phyloP scores from a whole-genome alignment of 2,888 invertebrate genomes.

The Watsonalla binaria region DNA sequence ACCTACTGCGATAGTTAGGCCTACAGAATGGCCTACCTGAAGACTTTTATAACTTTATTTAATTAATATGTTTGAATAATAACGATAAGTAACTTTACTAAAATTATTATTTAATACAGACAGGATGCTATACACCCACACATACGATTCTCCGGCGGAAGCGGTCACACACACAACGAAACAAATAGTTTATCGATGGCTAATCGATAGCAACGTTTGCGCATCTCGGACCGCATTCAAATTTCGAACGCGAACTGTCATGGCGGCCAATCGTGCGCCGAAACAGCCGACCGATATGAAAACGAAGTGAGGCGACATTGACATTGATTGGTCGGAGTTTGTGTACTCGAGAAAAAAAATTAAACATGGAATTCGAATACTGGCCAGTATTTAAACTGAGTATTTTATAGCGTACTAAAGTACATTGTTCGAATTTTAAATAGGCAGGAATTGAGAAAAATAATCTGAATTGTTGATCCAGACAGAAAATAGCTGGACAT shows the following conservation, averaged over 20 bases:
- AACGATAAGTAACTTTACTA: conserved; percentile 17
- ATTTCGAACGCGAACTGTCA: conserved; percentile 68
- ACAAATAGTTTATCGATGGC: conserved; percentile 56
- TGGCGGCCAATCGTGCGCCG: conserved; percentile 55
- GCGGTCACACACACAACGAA: conserved; percentile 45
- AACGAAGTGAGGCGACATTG: conserved; percentile 52
- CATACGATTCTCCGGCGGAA: conserved; percentile 55
- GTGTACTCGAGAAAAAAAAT: conserved; percentile 32
- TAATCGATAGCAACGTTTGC: conserved; percentile 63
- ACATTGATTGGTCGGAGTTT: conserved; percentile 59
- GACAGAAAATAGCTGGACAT: too few species aligned
- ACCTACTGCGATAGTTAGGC: too few species aligned
- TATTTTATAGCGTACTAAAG: background rate
- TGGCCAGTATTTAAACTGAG: background rate
- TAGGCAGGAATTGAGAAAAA: background rate
- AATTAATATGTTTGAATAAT: conserved; percentile 17
- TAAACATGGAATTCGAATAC: conserved; percentile 26
- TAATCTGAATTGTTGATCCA: background rate
- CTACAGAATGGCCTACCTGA: too few species aligned
- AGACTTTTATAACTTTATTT: conserved; percentile 2
- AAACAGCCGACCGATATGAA: conserved; percentile 47
- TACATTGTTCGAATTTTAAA: background rate
- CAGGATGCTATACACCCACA: conserved; percentile 41
- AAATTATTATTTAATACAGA: conserved; percentile 17
- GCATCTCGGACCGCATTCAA: conserved; percentile 73